Conservation (phyloP, 2,888 invertebrate species). For the Philereme transversata region DNA sequence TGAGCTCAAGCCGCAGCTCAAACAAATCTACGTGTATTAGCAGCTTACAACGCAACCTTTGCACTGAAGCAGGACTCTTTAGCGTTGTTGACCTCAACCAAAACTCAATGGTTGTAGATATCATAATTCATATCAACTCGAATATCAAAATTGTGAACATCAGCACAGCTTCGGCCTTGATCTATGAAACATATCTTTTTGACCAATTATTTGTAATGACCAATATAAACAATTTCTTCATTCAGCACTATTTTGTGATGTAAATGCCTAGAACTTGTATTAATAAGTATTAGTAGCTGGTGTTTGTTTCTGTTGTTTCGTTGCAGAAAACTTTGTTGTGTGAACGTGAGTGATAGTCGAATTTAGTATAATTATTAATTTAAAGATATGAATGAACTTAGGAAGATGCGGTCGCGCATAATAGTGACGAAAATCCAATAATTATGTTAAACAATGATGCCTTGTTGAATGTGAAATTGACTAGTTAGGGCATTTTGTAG, state of each 20-base stretch:
- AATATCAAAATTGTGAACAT: constrained; percentile 71
- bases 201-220: constrained; percentile 80
- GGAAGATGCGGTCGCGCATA: constrained; percentile 83
- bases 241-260: constrained; percentile 79
- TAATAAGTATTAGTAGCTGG: constrained; percentile 83
- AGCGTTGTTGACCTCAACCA: constrained; percentile 68
- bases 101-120: constrained; percentile 65
- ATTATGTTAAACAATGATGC: constrained; percentile 78
- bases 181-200: constrained; percentile 77
- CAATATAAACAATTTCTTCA: constrained; percentile 70
- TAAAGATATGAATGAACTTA: constrained; percentile 79
- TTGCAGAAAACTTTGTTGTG: constrained; percentile 66
- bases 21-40: constrained; percentile 95
- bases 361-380: constrained; percentile 80
- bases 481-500: constrained; percentile 81
- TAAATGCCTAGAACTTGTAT: constrained; percentile 79
- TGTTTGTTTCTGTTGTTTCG: constrained; percentile 73
- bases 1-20: constrained; percentile 93
- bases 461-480: constrained; percentile 80
- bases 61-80: constrained; percentile 75
- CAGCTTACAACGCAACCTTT: constrained; percentile 40
- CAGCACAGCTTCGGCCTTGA: constrained; percentile 63
- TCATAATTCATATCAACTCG: constrained; percentile 73
- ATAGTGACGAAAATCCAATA: constrained; percentile 84
- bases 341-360: constrained; percentile 79